phyloP scores from a whole-genome alignment of 2,113 vertebrate genomes.

The Neotragus moschatus region DNA sequence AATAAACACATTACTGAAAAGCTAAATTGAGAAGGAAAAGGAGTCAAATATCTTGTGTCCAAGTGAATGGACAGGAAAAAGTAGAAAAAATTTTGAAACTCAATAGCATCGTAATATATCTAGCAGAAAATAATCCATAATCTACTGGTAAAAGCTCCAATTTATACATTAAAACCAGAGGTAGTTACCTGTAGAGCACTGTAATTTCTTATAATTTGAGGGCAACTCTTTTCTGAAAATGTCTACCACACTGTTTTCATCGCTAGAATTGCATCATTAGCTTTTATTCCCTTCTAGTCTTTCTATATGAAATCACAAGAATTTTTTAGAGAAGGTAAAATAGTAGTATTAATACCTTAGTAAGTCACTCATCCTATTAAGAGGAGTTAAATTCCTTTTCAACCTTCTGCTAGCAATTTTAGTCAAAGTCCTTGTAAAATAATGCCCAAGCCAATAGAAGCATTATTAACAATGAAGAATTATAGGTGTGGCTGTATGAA shows the following conservation, averaged over 20 bases:
- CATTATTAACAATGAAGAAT: background rate
- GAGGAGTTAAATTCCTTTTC: conserved; percentile 1
- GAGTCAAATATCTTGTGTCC: background rate
- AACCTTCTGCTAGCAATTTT: background rate
- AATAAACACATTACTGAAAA: background rate
- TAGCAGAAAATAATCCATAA: background rate
- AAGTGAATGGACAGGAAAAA: background rate
- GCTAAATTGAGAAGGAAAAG: background rate
- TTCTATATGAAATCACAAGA: background rate
- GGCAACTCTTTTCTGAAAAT: background rate
- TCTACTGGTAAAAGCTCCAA: background rate
- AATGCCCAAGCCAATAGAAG: background rate
- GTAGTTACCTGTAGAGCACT: background rate
- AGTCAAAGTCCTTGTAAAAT: background rate
- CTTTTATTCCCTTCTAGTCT: background rate
- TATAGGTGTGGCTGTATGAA: background rate
- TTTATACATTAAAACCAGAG: background rate
- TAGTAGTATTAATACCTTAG: background rate
- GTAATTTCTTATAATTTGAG: background rate
- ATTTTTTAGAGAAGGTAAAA: background rate
- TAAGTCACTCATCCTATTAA: background rate
- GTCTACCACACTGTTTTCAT: background rate
- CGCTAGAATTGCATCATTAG: background rate
- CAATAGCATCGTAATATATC: background rate
- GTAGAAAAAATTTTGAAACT: background rate